phyloP scores from a whole-genome alignment of 2,113 vertebrate species.

The Takifugu bimaculatus region DNA sequence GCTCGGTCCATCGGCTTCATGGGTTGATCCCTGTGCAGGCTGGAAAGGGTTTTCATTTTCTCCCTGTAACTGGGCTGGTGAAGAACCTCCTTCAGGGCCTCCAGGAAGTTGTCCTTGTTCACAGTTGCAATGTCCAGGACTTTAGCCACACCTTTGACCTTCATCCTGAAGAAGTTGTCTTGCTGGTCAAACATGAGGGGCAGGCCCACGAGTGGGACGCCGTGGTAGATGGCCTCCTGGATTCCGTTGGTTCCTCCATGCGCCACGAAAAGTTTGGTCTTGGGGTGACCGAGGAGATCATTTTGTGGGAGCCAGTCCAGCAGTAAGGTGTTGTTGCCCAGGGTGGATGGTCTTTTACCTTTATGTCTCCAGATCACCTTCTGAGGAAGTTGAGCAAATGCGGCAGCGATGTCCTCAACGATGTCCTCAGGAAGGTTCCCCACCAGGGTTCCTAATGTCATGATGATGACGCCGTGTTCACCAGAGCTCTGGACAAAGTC shows the following conservation, averaged over 20 bases:
- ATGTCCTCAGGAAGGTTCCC: constrained; percentile 52
- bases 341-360: constrained; percentile 49
- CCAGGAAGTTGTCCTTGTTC: constrained; percentile 53
- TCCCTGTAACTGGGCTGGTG: constrained; percentile 47
- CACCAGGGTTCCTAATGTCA: constrained; percentile 61
- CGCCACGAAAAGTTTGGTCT: constrained; percentile 58
- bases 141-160: constrained; percentile 54
- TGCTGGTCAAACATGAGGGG: constrained; percentile 63
- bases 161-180: constrained; percentile 58
- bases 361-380: constrained; percentile 60
- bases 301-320: constrained; percentile 64
- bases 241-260: constrained; percentile 66
- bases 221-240: constrained; percentile 62
- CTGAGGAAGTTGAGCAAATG: constrained; percentile 59
- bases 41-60: constrained; percentile 60
- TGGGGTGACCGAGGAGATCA: constrained; percentile 61
- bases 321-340: constrained; percentile 56
- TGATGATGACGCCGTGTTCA: constrained; percentile 59
- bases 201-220: constrained; percentile 56
- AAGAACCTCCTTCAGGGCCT: constrained; percentile 51
- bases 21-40: constrained; percentile 58
- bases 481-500: constrained; percentile 56
- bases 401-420: constrained; percentile 47
- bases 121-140: constrained; percentile 51
- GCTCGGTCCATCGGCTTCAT: constrained; percentile 55